These are phyloP conservation scores for Acleris sparsana DNA, from an alignment of 2,888 invertebrate species.

Conservation along the genomic window DNA sequence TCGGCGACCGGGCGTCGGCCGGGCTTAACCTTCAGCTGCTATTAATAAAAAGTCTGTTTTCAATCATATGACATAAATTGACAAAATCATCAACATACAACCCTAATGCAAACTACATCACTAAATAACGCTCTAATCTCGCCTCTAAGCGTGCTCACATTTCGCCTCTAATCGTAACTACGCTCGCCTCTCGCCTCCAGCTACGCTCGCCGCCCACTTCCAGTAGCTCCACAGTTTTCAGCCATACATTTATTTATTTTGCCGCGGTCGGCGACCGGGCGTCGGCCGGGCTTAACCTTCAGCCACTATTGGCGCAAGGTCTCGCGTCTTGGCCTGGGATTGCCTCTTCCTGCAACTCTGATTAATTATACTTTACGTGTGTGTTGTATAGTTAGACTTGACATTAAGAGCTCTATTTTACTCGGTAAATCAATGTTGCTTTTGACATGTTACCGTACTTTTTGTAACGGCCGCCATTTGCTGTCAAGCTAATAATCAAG, in stretches of 20 bases:
- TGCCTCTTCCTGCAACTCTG: slow-evolving; percentile 50
- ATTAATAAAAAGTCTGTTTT: slow-evolving; percentile 47
- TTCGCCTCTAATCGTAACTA: background rate
- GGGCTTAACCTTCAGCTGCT: slow-evolving; percentile 56
- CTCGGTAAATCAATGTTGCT: too few relatives aligned
- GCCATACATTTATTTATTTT: slow-evolving; percentile 29
- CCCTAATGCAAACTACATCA: too few relatives aligned
- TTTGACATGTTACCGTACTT: too few relatives aligned
- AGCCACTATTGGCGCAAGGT: slow-evolving; percentile 59
- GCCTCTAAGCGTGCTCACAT: background rate
- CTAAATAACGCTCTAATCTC: background rate
- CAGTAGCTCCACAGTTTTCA: slow-evolving; percentile 10
- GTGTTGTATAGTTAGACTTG: background rate
- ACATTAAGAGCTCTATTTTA: background rate
- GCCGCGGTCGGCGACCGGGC: slow-evolving; percentile 35
- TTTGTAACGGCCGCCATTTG: too few relatives aligned
- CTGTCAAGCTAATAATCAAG: too few relatives aligned
- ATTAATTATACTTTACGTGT: slow-evolving; percentile 41
- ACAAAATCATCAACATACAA: too few relatives aligned
- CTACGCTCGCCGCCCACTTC: background rate
- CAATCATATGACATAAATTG: too few relatives aligned
- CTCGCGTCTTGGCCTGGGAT: slow-evolving; percentile 47
- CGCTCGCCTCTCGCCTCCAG: background rate
- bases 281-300: slow-evolving; percentile 50
- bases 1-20: slow-evolving; percentile 33